Evolutionary conservation across 2,888 invertebrate genomes (phyloP).

Genomic region (Steinernema scapterisci): DNA sequence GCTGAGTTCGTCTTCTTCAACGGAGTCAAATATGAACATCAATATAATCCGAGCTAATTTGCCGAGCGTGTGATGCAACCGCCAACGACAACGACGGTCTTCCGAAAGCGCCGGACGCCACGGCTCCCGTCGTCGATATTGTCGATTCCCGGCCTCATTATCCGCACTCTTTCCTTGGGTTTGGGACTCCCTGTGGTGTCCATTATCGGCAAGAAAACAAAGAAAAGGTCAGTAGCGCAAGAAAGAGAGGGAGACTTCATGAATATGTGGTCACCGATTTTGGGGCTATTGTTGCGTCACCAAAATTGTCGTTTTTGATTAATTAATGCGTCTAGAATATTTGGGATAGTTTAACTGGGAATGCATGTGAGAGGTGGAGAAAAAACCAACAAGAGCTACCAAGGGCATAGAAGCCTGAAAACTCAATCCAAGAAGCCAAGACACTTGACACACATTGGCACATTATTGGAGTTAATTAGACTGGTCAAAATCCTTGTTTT

Average conservation of each 20-base stretch:
- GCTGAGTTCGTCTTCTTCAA: too few species aligned
- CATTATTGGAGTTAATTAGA: too few species aligned
- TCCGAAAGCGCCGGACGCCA: too few species aligned
- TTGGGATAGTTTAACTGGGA: neutral
- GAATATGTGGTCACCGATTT: neutral
- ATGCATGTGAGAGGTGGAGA: neutral
- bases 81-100: too few species aligned
- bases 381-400: neutral
- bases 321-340: neutral
- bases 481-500: too few species aligned
- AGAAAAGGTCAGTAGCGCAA: slow-evolving; percentile 11
- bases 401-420: neutral
- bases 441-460: too few species aligned
- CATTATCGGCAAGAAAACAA: neutral
- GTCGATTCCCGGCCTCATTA: neutral
- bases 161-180: neutral
- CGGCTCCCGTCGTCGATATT: too few species aligned
- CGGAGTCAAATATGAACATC: too few species aligned
- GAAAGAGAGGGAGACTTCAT: neutral
- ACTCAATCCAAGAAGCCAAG: too few species aligned
- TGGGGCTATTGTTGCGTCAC: slow-evolving; percentile 26
- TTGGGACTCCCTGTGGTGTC: slow-evolving; percentile 19
- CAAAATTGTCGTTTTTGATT: neutral
- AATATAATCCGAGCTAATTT: too few species aligned
- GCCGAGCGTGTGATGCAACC: too few species aligned